A percentile compares a stretch with the other conserved stretches of the same genome.
phyloP scores from a whole-genome alignment of 1,140 invertebrate species.

The Pachyrhynchus sulphureomaculatus region DNA sequence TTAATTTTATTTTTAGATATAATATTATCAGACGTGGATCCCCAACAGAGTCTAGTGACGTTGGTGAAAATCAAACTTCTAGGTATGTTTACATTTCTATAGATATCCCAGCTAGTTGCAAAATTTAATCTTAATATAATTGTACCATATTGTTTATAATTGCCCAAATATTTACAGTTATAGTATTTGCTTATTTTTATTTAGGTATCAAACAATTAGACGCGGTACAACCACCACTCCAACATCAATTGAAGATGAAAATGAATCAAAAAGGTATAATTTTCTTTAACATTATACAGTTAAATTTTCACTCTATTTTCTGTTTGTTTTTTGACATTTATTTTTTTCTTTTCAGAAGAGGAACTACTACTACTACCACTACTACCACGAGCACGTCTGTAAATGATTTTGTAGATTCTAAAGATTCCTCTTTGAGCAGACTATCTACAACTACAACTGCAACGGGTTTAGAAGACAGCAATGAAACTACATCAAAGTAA shows the following conservation, averaged over 20 bases:
- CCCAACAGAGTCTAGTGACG: conserved; percentile 42
- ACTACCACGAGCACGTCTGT: too few species aligned
- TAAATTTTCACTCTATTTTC: too few species aligned
- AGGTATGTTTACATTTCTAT: too few species aligned
- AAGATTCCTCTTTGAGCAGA: conserved; percentile 31
- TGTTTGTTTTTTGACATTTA: too few species aligned
- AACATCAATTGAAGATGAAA: conserved; percentile 28
- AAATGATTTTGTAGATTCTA: conserved; percentile 9
- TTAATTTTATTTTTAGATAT: conserved; percentile 52
- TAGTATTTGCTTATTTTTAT: too few species aligned
- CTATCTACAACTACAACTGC: conserved; percentile 17
- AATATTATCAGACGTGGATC: conserved; percentile 54
- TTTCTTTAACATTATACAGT: too few species aligned
- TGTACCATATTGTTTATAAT: too few species aligned
- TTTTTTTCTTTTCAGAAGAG: background rate
- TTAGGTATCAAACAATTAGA: conserved; percentile 30
- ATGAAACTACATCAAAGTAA: conserved; percentile 5
- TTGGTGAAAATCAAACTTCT: background rate
- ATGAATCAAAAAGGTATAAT: background rate
- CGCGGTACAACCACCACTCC: conserved; percentile 37
- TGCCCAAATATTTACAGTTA: too few species aligned
- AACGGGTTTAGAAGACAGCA: background rate
- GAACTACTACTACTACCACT: background rate
- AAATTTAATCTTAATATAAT: too few species aligned
- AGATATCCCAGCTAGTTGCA: too few species aligned